A percentile compares a stretch with the other conserved stretches of the same genome.
phyloP scores from a whole-genome alignment of 53 echinoderm and acorn worm species.

The Astropecten irregularis region DNA sequence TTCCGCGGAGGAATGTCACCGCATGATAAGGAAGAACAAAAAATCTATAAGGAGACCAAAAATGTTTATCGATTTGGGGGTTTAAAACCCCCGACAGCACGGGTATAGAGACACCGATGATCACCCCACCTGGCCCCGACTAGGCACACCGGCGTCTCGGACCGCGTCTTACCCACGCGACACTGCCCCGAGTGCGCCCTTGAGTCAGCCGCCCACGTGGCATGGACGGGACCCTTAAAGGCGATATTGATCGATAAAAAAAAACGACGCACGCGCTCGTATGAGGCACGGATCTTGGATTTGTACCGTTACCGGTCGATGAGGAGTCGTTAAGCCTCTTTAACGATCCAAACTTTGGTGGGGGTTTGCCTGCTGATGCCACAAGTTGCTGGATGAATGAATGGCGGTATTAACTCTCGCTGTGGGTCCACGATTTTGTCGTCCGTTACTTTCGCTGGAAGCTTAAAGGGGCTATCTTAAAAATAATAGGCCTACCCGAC shows the following conservation, averaged over 20 bases:
- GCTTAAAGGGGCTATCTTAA: constrained; percentile 1
- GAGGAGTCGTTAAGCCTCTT: not conserved
- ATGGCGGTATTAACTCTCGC: constrained; percentile 2
- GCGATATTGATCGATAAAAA: not conserved
- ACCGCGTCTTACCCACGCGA: constrained; percentile 18
- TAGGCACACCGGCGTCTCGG: not conserved
- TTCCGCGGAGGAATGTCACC: too few species aligned
- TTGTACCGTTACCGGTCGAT: not conserved
- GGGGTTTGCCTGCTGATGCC: too few species aligned
- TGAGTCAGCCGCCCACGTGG: not conserved
- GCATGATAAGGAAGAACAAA: too few species aligned
- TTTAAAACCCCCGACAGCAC: too few species aligned
- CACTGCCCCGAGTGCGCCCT: constrained; percentile 13
- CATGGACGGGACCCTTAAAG: constrained; percentile 12
- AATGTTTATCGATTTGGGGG: not conserved
- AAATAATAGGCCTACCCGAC: too few species aligned
- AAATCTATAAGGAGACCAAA: not conserved
- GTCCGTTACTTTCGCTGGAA: not conserved
- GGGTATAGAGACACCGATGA: too few species aligned
- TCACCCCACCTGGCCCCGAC: not conserved
- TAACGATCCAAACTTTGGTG: not conserved
- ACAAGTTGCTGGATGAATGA: constrained; percentile 5
- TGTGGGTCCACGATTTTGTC: constrained; percentile 1
- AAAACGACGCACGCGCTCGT: too few species aligned
- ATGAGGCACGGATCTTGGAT: too few species aligned